A percentile compares a stretch with the other conserved stretches of the same genome.
These are phyloP conservation scores for Heteractis magnifica DNA, from an alignment of 92 coral and sea anemone genomes.

Conservation along the genomic window DNA sequence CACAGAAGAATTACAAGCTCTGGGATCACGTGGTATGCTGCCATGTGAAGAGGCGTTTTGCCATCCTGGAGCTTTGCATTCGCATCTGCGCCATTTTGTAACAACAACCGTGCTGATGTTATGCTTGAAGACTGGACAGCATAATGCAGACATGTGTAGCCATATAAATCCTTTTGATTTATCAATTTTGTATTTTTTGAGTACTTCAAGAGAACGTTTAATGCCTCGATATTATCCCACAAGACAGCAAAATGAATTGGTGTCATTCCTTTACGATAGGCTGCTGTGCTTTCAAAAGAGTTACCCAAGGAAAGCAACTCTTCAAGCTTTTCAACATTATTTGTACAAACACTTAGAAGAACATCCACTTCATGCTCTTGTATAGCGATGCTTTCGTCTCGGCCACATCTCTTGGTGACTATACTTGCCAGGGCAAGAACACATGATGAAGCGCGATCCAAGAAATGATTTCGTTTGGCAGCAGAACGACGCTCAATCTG, in stretches of 20 bases:
- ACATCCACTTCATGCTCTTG: background rate
- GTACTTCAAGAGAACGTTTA: slow-evolving; percentile 12
- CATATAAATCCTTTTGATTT: slow-evolving; percentile 47
- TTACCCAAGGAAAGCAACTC: background rate
- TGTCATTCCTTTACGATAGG: slow-evolving; percentile 39
- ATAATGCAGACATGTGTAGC: slow-evolving; percentile 60
- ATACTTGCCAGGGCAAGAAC: slow-evolving; percentile 16
- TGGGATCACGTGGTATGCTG: slow-evolving; percentile 53
- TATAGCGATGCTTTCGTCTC: background rate
- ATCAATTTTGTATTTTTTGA: slow-evolving; percentile 10
- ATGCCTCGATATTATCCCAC: slow-evolving; percentile 6
- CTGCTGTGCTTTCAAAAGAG: background rate
- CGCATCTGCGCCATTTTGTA: slow-evolving; percentile 24
- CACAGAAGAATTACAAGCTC: slow-evolving; percentile 57
- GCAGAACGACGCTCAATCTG: background rate
- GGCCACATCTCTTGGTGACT: background rate
- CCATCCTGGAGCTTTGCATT: slow-evolving; percentile 29
- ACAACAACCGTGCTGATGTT: slow-evolving; percentile 8
- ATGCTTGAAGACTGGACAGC: slow-evolving; percentile 50
- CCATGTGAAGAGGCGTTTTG: slow-evolving; percentile 59
- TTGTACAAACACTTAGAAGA: background rate
- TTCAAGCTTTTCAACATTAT: slow-evolving; percentile 24
- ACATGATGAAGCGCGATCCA: background rate
- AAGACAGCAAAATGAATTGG: slow-evolving; percentile 55
- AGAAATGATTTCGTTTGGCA: slow-evolving; percentile 5